A percentile compares a stretch with the other conserved stretches of the same genome.
Conservation (phyloP, 2,113 vertebrate species). For the Petroica traversi region DNA sequence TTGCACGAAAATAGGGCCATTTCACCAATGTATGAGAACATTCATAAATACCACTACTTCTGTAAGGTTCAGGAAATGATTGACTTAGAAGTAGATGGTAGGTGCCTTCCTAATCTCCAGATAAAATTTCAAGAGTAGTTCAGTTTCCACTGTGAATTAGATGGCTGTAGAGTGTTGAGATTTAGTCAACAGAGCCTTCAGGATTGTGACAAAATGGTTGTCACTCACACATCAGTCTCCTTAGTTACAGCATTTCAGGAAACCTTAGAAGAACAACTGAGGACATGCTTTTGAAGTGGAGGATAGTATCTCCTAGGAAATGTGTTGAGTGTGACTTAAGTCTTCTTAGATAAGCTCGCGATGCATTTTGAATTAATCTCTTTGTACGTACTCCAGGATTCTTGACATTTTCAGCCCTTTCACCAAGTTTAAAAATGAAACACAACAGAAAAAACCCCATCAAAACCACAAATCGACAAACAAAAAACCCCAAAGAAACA, state of each 20-base stretch:
- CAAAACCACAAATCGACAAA: not conserved
- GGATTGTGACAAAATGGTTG: not conserved
- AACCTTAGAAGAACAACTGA: not conserved
- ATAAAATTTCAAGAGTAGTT: not conserved
- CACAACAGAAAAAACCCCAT: not conserved
- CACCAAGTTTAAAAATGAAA: not conserved
- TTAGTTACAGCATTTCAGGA: not conserved
- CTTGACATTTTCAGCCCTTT: not conserved
- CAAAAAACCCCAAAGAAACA: not conserved
- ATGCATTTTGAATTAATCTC: not conserved
- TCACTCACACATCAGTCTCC: not conserved
- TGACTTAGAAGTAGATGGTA: not conserved
- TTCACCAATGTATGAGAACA: not conserved
- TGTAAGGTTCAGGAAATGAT: not conserved
- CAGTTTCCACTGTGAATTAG: not conserved
- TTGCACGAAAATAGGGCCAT: not conserved
- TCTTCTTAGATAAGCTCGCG: not conserved
- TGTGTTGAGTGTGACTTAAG: not conserved
- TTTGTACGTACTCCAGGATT: not conserved
- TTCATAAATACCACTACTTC: not conserved
- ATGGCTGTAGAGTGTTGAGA: not conserved
- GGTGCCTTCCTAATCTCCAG: not conserved
- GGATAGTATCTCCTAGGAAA: not conserved
- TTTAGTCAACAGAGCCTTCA: not conserved
- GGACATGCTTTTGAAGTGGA: not conserved